These are phyloP conservation scores for Epirrhoe tristata DNA, from an alignment of 2,888 invertebrate genomes.

Conservation along the genomic window DNA sequence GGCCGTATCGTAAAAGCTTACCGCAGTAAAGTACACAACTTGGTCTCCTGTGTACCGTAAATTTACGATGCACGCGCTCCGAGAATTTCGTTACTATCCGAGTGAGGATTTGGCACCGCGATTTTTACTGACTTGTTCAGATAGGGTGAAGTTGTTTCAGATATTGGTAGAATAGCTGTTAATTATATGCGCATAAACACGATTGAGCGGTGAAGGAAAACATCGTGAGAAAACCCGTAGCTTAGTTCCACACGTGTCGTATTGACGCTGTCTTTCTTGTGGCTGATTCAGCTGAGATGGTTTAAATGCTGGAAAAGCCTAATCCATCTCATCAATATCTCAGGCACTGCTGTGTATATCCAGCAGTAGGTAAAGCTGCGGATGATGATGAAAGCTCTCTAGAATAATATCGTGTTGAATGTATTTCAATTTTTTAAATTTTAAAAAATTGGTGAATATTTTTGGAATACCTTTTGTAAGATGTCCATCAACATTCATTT, in stretches of 20 bases:
- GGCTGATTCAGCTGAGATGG: too few relatives aligned
- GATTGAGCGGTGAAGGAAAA: too few relatives aligned
- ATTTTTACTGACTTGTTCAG: constrained; percentile 56
- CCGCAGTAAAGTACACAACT: constrained; percentile 82
- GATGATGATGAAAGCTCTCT: too few relatives aligned
- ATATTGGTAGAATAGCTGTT: not conserved
- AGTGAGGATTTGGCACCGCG: constrained; percentile 66
- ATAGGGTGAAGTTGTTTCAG: not conserved
- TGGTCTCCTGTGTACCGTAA: constrained; percentile 75
- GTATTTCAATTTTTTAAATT: not conserved
- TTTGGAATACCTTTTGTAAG: constrained; percentile 15
- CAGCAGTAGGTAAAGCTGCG: too few relatives aligned
- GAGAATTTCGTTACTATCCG: constrained; percentile 74
- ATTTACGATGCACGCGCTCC: constrained; percentile 79
- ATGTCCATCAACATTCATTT: constrained; percentile 31
- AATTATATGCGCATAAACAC: not conserved
- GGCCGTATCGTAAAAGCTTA: constrained; percentile 66
- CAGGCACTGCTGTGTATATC: too few relatives aligned
- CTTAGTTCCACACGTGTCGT: too few relatives aligned
- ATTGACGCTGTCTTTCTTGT: too few relatives aligned
- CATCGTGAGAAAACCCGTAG: too few relatives aligned
- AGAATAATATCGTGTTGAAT: not conserved
- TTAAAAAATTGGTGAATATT: not conserved
- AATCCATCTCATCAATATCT: too few relatives aligned
- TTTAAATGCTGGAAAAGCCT: too few relatives aligned